phyloP scores from a whole-genome alignment of 2,113 vertebrate genomes.

The Rattus rattus region DNA sequence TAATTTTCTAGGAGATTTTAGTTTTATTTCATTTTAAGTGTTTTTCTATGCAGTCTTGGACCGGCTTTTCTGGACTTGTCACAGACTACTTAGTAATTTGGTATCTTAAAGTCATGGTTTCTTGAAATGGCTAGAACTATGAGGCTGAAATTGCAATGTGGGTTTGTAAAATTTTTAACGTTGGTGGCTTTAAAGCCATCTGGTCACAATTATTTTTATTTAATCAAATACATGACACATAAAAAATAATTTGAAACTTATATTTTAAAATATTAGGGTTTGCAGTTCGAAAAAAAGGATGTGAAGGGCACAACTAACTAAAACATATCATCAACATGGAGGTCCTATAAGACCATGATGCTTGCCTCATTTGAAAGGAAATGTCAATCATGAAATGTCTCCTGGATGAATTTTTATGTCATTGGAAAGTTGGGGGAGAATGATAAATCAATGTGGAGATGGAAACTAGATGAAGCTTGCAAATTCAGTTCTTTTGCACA shows the following conservation, averaged over 20 bases:
- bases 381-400: conserved; percentile 79
- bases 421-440: conserved; percentile 80
- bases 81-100: conserved; percentile 51
- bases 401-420: conserved; percentile 74
- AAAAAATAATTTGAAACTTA: background rate
- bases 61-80: background rate
- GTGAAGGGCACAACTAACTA: background rate
- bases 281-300: background rate
- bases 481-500: conserved; percentile 79
- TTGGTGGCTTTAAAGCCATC: background rate
- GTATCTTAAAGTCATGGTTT: conserved; percentile 73
- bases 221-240: background rate
- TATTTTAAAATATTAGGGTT: background rate
- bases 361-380: conserved; percentile 79
- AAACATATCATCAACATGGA: conserved; percentile 48
- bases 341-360: conserved; percentile 65
- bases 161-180: background rate
- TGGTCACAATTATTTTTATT: background rate
- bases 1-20: conserved; percentile 89
- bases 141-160: background rate
- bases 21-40: conserved; percentile 95
- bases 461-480: conserved; percentile 83
- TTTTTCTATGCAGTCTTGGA: conserved; percentile 25
- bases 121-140: too few species aligned
- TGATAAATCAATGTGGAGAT: conserved; percentile 86